Percentiles rank a stretch among this genome's conserved stretches.
phyloP scores from a whole-genome alignment of 2,888 invertebrate species.

The Pachydiplax longipennis region DNA sequence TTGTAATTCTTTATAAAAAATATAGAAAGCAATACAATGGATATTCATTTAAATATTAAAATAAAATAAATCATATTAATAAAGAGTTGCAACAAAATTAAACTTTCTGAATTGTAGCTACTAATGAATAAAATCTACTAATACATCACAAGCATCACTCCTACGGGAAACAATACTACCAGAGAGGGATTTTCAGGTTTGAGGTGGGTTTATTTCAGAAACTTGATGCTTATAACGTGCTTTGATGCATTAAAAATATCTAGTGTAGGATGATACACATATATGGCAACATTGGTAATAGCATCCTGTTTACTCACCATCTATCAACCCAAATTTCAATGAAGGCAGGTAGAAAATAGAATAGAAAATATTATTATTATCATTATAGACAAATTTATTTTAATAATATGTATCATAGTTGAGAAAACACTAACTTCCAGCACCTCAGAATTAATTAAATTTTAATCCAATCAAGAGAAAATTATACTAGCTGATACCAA shows the following conservation, averaged over 20 bases:
- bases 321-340: constrained; percentile 58
- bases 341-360: constrained; percentile 55
- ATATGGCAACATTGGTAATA: constrained; percentile 54
- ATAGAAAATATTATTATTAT: constrained; percentile 55
- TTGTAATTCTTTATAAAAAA: no score
- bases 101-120: no score
- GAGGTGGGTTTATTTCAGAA: not conserved
- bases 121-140: not conserved
- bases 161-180: not conserved
- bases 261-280: constrained; percentile 47
- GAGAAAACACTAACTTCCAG: not conserved
- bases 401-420: not conserved
- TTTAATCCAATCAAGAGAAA: no score
- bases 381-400: constrained; percentile 11
- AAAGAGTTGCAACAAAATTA: no score
- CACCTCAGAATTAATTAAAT: not conserved
- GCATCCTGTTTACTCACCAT: constrained; percentile 58
- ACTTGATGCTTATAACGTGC: not conserved
- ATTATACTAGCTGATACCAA: no score
- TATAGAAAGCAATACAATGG: no score
- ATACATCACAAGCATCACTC: not conserved
- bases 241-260: not conserved
- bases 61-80: no score
- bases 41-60: no score
- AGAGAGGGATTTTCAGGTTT: not conserved